These are phyloP conservation scores for Sparus aurata DNA, from an alignment of 2,797 vertebrate genomes.

Conservation along the genomic window DNA sequence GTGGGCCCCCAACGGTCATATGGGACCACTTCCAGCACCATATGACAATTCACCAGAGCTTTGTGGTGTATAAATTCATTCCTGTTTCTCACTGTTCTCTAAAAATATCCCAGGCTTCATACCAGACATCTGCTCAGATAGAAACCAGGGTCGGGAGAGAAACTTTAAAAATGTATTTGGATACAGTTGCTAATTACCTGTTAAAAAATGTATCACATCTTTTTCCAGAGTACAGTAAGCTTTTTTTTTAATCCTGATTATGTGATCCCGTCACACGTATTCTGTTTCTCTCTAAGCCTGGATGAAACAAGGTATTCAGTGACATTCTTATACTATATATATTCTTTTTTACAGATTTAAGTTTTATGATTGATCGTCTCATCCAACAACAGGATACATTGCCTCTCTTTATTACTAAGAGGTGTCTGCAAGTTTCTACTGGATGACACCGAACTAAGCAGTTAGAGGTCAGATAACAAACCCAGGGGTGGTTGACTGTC, in stretches of 20 bases:
- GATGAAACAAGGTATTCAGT: slow-evolving; percentile 3
- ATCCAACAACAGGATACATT: not conserved
- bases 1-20: slow-evolving; percentile 22
- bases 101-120: slow-evolving; percentile 56
- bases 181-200: too few species aligned
- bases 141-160: not conserved
- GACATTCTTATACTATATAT: not conserved
- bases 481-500: slow-evolving; percentile 31
- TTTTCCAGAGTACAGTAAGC: too few species aligned
- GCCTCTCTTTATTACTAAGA: not conserved
- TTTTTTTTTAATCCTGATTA: too few species aligned
- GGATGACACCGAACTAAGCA: not conserved
- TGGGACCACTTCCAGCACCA: slow-evolving; percentile 53
- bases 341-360: not conserved
- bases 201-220: too few species aligned
- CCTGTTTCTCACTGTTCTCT: slow-evolving; percentile 61
- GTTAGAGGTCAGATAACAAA: slow-evolving; percentile 16
- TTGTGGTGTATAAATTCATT: slow-evolving; percentile 55
- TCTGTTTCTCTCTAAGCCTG: too few species aligned
- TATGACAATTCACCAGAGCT: slow-evolving; percentile 54
- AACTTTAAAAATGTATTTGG: too few species aligned
- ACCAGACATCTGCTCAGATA: slow-evolving; percentile 13
- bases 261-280: too few species aligned
- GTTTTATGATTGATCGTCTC: not conserved
- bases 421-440: slow-evolving; percentile 10